A percentile compares a stretch with the other conserved stretches of the same genome.
phyloP scores from a whole-genome alignment of 2,113 vertebrate species.

The Mesoclemmys tuberculata region DNA sequence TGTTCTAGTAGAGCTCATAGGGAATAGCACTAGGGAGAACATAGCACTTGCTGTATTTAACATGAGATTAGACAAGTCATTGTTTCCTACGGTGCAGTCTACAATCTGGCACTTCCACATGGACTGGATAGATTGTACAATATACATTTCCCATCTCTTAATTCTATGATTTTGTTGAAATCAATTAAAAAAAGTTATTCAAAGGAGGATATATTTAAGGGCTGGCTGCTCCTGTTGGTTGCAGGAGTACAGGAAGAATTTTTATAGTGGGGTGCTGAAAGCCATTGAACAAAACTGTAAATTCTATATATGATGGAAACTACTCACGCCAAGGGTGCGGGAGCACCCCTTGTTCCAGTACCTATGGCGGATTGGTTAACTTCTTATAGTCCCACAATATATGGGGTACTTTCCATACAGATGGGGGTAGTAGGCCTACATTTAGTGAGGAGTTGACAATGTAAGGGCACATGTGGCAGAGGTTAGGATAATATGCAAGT shows the following conservation, averaged over 20 bases:
- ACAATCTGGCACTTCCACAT: background rate
- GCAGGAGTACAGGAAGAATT: too few species aligned
- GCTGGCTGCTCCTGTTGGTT: too few species aligned
- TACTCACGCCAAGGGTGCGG: too few species aligned
- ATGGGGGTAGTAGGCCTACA: background rate
- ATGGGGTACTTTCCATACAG: slow-evolving; percentile 2
- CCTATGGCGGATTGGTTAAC: too few species aligned
- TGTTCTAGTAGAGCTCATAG: background rate
- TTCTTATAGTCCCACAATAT: background rate
- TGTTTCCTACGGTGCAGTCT: slow-evolving; percentile 11
- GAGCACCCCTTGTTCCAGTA: too few species aligned
- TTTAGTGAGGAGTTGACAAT: background rate
- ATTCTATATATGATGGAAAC: too few species aligned
- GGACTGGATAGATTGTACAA: slow-evolving; percentile 1
- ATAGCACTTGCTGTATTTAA: background rate
- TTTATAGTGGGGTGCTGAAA: too few species aligned
- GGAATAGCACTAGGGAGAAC: background rate
- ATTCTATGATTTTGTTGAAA: slow-evolving; percentile 39
- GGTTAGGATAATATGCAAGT: background rate
- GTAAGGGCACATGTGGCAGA: background rate
- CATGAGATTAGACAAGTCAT: background rate
- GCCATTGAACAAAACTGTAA: too few species aligned
- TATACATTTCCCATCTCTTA: slow-evolving; percentile 35
- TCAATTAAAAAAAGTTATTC: background rate
- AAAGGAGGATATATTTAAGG: background rate